Percentiles rank a stretch among this genome's conserved stretches.
Evolutionary conservation across 2,797 vertebrate genomes (phyloP).

Genomic region (Artibeus lituratus): DNA sequence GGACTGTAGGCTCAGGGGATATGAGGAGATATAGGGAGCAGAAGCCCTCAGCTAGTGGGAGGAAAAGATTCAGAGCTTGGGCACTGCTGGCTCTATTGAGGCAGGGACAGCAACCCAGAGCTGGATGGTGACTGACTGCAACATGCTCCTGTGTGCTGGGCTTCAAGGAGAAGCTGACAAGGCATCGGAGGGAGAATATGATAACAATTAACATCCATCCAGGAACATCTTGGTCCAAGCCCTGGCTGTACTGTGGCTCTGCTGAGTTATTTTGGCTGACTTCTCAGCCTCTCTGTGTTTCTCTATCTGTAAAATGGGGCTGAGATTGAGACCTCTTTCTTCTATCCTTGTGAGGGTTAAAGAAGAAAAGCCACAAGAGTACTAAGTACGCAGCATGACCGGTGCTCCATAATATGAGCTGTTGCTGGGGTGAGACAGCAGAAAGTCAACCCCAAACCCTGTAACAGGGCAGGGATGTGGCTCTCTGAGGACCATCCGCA

Average conservation of each 20-base stretch:
- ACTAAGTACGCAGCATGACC: not conserved
- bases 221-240: no score
- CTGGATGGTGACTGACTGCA: not conserved
- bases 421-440: not conserved
- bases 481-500: accelerated
- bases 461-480: not conserved
- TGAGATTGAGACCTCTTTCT: not conserved
- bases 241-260: accelerated
- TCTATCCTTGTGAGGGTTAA: not conserved
- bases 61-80: not conserved
- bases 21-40: no score
- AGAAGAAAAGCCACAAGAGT: not conserved
- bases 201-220: accelerated
- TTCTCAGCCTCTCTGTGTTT: not conserved
- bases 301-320: not conserved
- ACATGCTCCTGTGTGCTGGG: accelerated
- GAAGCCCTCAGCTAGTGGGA: not conserved
- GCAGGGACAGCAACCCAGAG: not conserved
- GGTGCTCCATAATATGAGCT: accelerated
- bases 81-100: not conserved
- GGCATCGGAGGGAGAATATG: not conserved
- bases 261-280: not conserved
- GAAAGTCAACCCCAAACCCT: not conserved
- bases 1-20: not conserved
- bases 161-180: not conserved